A percentile compares a stretch with the other conserved stretches of the same genome.
Evolutionary conservation across 2,888 invertebrate species (phyloP).

Genomic region (Patella ulyssiponensis): DNA sequence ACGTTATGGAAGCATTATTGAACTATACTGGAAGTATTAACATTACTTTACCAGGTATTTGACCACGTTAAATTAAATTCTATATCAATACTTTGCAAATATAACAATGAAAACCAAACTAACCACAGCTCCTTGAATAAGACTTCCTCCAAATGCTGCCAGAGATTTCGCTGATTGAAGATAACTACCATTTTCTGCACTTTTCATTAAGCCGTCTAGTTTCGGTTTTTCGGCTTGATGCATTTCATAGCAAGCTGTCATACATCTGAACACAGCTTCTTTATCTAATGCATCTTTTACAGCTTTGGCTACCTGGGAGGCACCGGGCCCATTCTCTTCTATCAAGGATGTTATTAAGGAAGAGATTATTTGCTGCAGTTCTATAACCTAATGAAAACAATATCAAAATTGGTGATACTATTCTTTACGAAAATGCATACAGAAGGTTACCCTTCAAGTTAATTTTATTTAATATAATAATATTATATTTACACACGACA

Average conservation of each 20-base stretch:
- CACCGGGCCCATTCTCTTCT: conserved; percentile 71
- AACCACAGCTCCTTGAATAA: conserved; percentile 63
- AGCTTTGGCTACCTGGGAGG: conserved; percentile 70
- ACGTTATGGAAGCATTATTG: too few relatives aligned
- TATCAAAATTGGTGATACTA: too few relatives aligned
- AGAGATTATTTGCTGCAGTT: conserved; percentile 64
- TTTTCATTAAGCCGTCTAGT: conserved; percentile 51
- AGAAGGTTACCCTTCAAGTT: too few relatives aligned
- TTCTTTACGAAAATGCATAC: too few relatives aligned
- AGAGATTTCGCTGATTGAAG: conserved; percentile 63
- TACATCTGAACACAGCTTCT: conserved; percentile 67
- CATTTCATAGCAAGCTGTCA: conserved; percentile 69
- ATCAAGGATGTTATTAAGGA: conserved; percentile 67
- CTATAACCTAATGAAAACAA: conserved; percentile 51
- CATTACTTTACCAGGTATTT: background rate
- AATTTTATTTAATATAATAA: too few relatives aligned
- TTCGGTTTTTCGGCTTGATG: conserved; percentile 61
- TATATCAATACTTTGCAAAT: background rate
- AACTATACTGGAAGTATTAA: too few relatives aligned
- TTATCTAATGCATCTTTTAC: conserved; percentile 72
- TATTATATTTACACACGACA: too few relatives aligned
- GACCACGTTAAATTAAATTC: background rate
- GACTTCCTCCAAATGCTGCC: conserved; percentile 60
- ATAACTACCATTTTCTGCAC: conserved; percentile 46
- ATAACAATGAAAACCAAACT: conserved; percentile 18